phyloP scores from a whole-genome alignment of 1,140 invertebrate species.

The Bombus difficillimus region DNA sequence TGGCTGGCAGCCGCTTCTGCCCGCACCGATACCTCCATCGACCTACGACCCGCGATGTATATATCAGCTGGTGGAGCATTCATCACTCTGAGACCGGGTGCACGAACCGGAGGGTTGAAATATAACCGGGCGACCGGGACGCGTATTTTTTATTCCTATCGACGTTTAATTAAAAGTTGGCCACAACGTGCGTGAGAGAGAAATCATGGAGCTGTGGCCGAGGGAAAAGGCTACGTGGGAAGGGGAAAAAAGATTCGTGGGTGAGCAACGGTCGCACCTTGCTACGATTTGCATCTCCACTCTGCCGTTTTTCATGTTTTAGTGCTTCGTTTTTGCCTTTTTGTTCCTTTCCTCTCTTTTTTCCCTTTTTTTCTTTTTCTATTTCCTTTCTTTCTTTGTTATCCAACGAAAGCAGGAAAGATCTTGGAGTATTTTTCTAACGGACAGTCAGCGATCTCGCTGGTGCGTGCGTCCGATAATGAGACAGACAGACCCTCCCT shows the following conservation, averaged over 20 bases:
- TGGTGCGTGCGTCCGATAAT: conserved; percentile 51
- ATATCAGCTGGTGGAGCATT: conserved; percentile 61
- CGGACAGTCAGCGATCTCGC: conserved; percentile 9
- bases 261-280: conserved; percentile 34
- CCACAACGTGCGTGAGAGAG: conserved; percentile 28
- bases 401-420: not conserved
- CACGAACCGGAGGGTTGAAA: conserved; percentile 47
- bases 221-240: not conserved
- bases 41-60: conserved; percentile 37
- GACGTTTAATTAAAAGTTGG: conserved; percentile 76
- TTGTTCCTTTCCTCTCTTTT: too few relatives aligned
- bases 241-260: not conserved
- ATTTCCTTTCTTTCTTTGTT: not conserved
- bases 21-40: conserved; percentile 35
- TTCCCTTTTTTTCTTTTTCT: fast-evolving
- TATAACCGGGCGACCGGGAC: conserved; percentile 56
- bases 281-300: conserved; percentile 56
- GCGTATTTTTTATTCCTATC: conserved; percentile 66
- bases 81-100: conserved; percentile 53
- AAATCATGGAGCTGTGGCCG: conserved; percentile 46
- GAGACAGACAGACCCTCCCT: conserved; percentile 63
- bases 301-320: conserved; percentile 6
- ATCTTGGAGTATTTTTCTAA: conserved; percentile 3
- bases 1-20: conserved; percentile 18
- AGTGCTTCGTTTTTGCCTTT: not conserved